A percentile compares a stretch with the other conserved stretches of the same genome.
Evolutionary conservation across 2,888 invertebrate genomes (phyloP).

Genomic region (Campaea margaritaria): DNA sequence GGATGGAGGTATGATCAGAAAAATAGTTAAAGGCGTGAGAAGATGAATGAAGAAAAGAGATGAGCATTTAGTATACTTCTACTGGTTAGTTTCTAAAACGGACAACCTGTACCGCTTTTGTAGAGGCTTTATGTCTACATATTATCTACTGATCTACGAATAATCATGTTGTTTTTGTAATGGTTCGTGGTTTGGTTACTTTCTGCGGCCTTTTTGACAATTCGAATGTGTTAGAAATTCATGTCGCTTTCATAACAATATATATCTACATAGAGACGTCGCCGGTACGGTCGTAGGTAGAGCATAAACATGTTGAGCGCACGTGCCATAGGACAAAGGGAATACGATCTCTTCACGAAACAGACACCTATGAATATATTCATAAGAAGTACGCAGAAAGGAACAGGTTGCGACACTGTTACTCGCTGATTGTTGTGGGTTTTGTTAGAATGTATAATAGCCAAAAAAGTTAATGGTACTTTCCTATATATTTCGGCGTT

Average conservation of each 20-base stretch:
- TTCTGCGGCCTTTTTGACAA: no score
- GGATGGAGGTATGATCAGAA: no score
- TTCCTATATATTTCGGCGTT: not conserved
- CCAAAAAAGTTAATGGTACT: no score
- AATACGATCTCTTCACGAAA: conserved; percentile 30
- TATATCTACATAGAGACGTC: conserved; percentile 27
- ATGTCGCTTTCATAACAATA: conserved; percentile 22
- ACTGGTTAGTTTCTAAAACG: no score
- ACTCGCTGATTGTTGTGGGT: not conserved
- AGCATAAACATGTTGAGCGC: conserved; percentile 19
- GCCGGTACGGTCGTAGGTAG: not conserved
- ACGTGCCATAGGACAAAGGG: conserved; percentile 40
- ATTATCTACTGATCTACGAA: no score
- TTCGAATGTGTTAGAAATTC: conserved; percentile 21
- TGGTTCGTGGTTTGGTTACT: no score
- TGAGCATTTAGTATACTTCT: no score
- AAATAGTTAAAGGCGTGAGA: no score
- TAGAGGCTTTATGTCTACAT: no score
- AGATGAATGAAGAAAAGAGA: no score
- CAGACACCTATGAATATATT: conserved; percentile 6
- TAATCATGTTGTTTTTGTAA: no score
- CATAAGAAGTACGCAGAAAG: not conserved
- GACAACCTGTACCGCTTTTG: no score
- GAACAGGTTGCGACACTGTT: not conserved
- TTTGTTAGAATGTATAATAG: not conserved